Conservation (phyloP, 2,888 invertebrate species). For the Rhorus exstirpatorius region DNA sequence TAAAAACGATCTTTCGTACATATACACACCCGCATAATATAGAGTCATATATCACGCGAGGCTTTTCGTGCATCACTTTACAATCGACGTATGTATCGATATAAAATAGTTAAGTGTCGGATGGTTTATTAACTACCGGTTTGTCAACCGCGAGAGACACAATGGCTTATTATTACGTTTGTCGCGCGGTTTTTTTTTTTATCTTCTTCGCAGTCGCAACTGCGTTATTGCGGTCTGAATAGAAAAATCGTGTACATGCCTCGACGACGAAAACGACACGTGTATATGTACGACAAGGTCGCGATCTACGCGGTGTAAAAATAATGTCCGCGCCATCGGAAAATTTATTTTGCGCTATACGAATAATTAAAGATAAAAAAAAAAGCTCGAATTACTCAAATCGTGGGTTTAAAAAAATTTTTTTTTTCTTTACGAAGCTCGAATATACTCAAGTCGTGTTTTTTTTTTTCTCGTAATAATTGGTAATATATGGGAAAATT, state of each 20-base stretch:
- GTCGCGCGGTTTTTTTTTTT: conserved; percentile 9
- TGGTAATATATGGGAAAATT: conserved; percentile 30
- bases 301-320: conserved; percentile 2
- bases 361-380: not conserved
- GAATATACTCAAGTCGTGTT: no score
- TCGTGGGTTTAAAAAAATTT: not conserved
- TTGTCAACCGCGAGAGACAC: conserved; percentile 67
- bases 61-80: conserved; percentile 39
- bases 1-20: no score
- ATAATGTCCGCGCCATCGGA: not conserved
- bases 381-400: no score
- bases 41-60: no score
- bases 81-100: conserved; percentile 50
- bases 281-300: conserved; percentile 29
- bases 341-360: not conserved
- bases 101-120: conserved; percentile 70
- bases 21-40: no score
- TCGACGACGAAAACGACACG: conserved; percentile 30
- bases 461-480: conserved; percentile 38
- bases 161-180: conserved; percentile 69
- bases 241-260: conserved; percentile 28
- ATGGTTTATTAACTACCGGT: conserved; percentile 72
- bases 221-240: conserved; percentile 30
- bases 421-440: no score
- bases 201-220: conserved; percentile 3